Conservation (phyloP, 2,797 vertebrate genomes). For the Rhyacichthys aspro region DNA sequence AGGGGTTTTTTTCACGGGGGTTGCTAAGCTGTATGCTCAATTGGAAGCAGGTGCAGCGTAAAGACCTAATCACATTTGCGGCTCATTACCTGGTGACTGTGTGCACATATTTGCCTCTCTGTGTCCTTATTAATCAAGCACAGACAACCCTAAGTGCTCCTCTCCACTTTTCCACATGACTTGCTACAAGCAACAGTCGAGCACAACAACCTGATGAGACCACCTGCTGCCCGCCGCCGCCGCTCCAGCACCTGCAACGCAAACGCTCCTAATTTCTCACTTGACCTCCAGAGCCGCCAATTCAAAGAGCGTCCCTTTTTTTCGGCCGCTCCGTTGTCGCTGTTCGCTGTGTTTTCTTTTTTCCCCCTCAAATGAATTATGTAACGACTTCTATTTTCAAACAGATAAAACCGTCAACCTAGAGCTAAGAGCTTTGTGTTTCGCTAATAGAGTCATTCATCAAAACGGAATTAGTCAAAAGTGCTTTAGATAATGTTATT, state of each 20-base stretch:
- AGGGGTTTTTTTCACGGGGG: slow-evolving; percentile 39
- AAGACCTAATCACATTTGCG: slow-evolving; percentile 81
- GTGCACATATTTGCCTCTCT: slow-evolving; percentile 82
- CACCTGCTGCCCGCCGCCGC: slow-evolving; percentile 71
- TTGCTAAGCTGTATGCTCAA: slow-evolving; percentile 73
- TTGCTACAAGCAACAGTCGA: slow-evolving; percentile 77
- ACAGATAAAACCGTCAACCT: neutral
- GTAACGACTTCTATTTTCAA: neutral
- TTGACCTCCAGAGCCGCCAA: slow-evolving; percentile 70
- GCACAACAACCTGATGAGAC: slow-evolving; percentile 74
- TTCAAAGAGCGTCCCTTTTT: slow-evolving; percentile 46
- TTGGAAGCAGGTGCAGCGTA: slow-evolving; percentile 81
- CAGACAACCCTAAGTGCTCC: slow-evolving; percentile 77
- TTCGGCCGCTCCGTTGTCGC: slow-evolving; percentile 17
- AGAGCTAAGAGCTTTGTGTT: neutral
- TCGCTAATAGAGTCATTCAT: no score
- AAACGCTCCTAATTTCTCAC: slow-evolving; percentile 65
- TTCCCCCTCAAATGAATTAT: neutral
- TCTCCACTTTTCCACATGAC: slow-evolving; percentile 81
- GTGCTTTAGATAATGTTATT: neutral
- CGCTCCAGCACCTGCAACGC: slow-evolving; percentile 68
- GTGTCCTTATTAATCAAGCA: slow-evolving; percentile 81
- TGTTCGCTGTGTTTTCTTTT: neutral
- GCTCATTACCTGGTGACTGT: slow-evolving; percentile 79
- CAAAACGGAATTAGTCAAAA: no score